These are phyloP conservation scores for Pseudomyrmex flavicornis DNA, from an alignment of 1,140 invertebrate genomes.

Conservation along the genomic window DNA sequence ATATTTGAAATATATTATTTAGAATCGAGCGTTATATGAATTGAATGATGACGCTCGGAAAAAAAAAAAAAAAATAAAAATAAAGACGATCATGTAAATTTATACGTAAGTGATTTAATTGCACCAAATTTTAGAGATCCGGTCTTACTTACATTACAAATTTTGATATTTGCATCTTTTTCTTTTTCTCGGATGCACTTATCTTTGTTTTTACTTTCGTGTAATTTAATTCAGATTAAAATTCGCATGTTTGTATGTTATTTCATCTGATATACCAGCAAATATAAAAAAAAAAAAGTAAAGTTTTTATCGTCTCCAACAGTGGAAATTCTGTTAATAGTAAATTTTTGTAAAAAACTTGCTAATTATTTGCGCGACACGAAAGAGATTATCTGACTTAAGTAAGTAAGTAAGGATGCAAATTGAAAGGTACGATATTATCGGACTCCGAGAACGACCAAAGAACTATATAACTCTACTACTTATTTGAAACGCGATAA, in stretches of 20 bases:
- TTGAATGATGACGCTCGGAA: no score
- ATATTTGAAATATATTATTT: slow-evolving; percentile 44
- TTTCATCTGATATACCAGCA: no score
- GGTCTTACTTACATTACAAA: no score
- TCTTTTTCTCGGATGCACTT: no score
- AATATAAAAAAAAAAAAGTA: no score
- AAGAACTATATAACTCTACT: slow-evolving; percentile 4
- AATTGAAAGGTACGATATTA: slow-evolving; percentile 28
- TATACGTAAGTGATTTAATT: not conserved
- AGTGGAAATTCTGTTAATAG: not conserved
- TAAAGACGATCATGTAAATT: no score
- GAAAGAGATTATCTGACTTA: slow-evolving; percentile 17
- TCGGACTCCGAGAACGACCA: not conserved
- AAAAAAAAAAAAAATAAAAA: not conserved
- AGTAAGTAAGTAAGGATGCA: slow-evolving; percentile 3
- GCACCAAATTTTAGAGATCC: no score
- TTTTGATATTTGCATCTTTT: no score
- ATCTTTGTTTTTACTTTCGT: no score
- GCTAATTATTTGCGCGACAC: not conserved
- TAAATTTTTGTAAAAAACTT: not conserved
- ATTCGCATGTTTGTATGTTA: no score
- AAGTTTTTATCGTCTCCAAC: no score
- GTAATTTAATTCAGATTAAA: no score
- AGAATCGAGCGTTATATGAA: not conserved
- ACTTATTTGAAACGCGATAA: slow-evolving; percentile 36